Base-by-base conservation (phyloP, 2,797 vertebrate genomes). In the Acipenser transmontanus region DNA sequence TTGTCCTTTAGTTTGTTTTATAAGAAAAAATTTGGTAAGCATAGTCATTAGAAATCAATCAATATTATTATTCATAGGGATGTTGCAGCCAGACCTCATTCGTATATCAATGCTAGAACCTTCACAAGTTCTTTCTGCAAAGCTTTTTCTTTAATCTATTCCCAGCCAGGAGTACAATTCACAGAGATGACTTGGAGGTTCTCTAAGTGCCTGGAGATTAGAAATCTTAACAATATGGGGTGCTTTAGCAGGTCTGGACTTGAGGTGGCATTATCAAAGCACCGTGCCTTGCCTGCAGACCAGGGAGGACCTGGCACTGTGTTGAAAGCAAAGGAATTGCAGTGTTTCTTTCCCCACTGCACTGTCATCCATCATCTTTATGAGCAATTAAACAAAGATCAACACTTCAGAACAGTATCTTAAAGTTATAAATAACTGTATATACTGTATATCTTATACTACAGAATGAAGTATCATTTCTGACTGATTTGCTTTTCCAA, bases 251-350 rank as follows among this genome's bases (percentile, higher is more conserved):
- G 61, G 65, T 17, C 34, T 20, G 62, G 14, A 56, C 49, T 64
- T 67, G 54, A 67, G 61, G 65, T 66, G 65, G 54, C 62, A 67
- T 67, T 70, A 66, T 59, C 65, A 48, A 67, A 67, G 69, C 61
- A 47, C 49, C 9, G 8, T 66, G 65, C 20, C n/a, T 59, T 8
- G 56, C 52, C 5, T 59, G 59, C 68, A 54, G 17, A 63, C 61
- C n/a, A 10, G 12, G 12, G 48, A 59, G 54, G 11, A 8, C 20
- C 14, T 50, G 52, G 47, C 2, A 49, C 56, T 63, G 48, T n/a
- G 57, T 63, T 12, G 54, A 57, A 60, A 51, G 49, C 69, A 60
- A 48, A 54, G 54, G 61, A 34, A 34, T 34, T 34, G 4, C 34
- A 34, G 61, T 63, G 8, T 63, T 60, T 63, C 7, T 34, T 51